A percentile compares a stretch with the other conserved stretches of the same genome.
These are phyloP conservation scores for Watsonalla cultraria DNA, from an alignment of 2,888 invertebrate species.

Conservation along the genomic window DNA sequence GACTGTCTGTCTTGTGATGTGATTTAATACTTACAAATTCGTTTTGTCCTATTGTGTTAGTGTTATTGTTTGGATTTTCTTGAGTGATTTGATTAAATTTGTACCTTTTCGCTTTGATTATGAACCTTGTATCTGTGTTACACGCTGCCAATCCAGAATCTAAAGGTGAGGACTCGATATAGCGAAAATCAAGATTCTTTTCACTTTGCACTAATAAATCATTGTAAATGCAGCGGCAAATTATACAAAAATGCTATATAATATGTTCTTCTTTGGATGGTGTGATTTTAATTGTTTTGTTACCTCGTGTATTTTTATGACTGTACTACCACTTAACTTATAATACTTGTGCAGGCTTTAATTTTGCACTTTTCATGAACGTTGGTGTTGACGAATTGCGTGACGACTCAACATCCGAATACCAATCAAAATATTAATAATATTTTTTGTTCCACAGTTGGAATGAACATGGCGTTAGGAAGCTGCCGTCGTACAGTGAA, in stretches of 20 bases:
- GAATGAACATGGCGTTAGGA: slow-evolving; percentile 76
- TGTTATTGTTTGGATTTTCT: slow-evolving; percentile 5
- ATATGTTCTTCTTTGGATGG: too few relatives aligned
- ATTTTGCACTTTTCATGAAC: too few relatives aligned
- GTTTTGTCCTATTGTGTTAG: slow-evolving; percentile 23
- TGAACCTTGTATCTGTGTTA: slow-evolving; percentile 69
- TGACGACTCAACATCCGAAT: not conserved
- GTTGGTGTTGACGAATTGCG: too few relatives aligned
- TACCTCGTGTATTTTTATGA: too few relatives aligned
- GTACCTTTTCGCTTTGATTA: slow-evolving; percentile 51
- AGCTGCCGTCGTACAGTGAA: slow-evolving; percentile 75
- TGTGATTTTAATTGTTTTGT: too few relatives aligned
- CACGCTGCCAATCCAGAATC: slow-evolving; percentile 74
- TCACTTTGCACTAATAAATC: too few relatives aligned
- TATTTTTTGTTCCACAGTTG: slow-evolving; percentile 50
- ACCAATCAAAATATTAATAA: slow-evolving; percentile 5
- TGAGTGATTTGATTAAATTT: slow-evolving; percentile 9
- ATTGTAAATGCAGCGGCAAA: too few relatives aligned
- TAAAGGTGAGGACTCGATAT: slow-evolving; percentile 64
- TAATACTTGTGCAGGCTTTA: too few relatives aligned
- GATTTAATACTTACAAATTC: slow-evolving; percentile 22
- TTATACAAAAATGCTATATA: too few relatives aligned
- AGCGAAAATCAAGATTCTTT: slow-evolving; percentile 5
- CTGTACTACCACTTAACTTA: too few relatives aligned
- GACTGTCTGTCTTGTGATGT: slow-evolving; percentile 29